Conservation (phyloP, 2,797 vertebrate species). For the Vespertilio murinus region DNA sequence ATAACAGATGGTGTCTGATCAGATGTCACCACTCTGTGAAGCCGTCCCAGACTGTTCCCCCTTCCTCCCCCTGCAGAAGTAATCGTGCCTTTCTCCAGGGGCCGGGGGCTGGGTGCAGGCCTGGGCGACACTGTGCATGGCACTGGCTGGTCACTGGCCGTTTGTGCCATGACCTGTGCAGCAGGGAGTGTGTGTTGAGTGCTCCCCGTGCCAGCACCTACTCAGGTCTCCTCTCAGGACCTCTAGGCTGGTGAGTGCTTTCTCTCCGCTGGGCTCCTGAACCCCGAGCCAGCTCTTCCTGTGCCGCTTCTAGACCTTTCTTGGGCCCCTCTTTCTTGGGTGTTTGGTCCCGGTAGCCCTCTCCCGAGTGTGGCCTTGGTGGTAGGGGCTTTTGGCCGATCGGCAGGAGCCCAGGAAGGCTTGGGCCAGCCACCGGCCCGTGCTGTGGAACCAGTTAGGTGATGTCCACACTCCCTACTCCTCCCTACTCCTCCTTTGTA, state of each 20-base stretch:
- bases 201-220: background rate
- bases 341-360: background rate
- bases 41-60: conserved; percentile 51
- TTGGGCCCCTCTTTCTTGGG: background rate
- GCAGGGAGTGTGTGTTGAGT: background rate
- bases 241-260: background rate
- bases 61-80: conserved; percentile 27
- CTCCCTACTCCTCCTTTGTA: background rate
- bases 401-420: background rate
- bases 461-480: background rate
- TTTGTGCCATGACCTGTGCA: background rate
- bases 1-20: conserved; percentile 79
- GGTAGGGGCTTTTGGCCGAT: background rate
- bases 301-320: background rate
- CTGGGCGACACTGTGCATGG: background rate
- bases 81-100: conserved; percentile 30
- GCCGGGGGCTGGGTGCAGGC: background rate
- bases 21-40: conserved; percentile 61
- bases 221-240: background rate
- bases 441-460: background rate
- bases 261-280: background rate
- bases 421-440: background rate
- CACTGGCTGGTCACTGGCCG: background rate
- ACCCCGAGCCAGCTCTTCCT: background rate
- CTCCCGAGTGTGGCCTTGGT: background rate